phyloP scores from a whole-genome alignment of 2,113 vertebrate genomes.

The Ranitomeya variabilis region DNA sequence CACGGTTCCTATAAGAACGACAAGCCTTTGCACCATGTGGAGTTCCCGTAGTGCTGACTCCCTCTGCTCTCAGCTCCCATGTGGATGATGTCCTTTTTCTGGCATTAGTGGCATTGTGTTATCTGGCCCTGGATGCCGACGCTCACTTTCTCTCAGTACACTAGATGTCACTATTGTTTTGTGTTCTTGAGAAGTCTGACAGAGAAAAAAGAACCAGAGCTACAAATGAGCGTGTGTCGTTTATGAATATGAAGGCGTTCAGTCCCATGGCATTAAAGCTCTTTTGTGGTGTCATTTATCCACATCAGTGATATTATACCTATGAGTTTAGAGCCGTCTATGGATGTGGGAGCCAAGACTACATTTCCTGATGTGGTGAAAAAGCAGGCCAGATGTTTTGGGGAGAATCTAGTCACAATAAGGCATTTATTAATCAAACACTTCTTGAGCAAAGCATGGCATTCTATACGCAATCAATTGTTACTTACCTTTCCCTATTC shows the following conservation, averaged over 20 bases:
- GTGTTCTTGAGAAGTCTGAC: not conserved
- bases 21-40: not conserved
- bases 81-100: not conserved
- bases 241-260: not conserved
- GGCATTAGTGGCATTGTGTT: not conserved
- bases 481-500: no score
- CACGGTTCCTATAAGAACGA: not conserved
- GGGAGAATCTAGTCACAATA: not conserved
- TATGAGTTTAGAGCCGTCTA: not conserved
- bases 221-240: not conserved
- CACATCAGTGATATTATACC: not conserved
- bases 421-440: not conserved
- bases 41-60: not conserved
- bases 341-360: not conserved
- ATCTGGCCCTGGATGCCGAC: not conserved
- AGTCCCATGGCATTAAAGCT: not conserved
- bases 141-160: conserved; percentile 26
- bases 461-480: no score
- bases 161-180: conserved; percentile 56
- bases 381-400: not conserved
- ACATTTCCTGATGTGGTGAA: not conserved
- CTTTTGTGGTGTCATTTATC: conserved; percentile 28
- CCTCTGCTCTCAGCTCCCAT: not conserved
- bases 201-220: not conserved
- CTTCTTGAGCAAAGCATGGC: not conserved